Percentiles rank a stretch among this genome's conserved stretches.
Conservation (phyloP, 2,797 vertebrate genomes). For the Cyclopterus lumpus region DNA sequence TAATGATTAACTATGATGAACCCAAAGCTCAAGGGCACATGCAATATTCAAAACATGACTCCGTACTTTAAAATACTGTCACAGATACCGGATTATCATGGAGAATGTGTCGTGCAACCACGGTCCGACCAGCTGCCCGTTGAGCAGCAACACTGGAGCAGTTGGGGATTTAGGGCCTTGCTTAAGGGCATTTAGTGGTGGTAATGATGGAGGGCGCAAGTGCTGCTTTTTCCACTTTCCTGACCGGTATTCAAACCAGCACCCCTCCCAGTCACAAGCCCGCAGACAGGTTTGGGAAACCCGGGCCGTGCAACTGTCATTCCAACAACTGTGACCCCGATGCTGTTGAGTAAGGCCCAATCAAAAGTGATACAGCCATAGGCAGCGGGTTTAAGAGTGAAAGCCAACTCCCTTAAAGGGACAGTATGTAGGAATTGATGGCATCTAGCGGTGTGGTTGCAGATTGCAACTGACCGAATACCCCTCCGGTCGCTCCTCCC, state of each 20-base stretch:
- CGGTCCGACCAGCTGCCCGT: neutral
- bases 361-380: too few relatives aligned
- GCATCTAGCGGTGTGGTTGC: neutral
- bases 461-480: neutral
- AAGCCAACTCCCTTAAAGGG: neutral
- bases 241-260: too few relatives aligned
- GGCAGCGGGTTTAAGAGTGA: neutral
- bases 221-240: neutral
- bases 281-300: neutral
- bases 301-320: neutral
- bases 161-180: neutral
- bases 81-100: neutral
- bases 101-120: neutral
- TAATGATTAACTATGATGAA: conserved; percentile 5
- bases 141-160: neutral
- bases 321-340: neutral
- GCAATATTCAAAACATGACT: neutral
- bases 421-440: neutral
- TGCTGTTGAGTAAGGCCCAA: neutral
- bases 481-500: neutral
- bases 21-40: neutral
- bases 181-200: neutral
- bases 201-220: neutral
- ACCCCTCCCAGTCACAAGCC: neutral
- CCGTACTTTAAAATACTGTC: neutral